Evolutionary conservation across 2,113 vertebrate genomes (phyloP).

Genomic region (Larimichthys polyactis): DNA sequence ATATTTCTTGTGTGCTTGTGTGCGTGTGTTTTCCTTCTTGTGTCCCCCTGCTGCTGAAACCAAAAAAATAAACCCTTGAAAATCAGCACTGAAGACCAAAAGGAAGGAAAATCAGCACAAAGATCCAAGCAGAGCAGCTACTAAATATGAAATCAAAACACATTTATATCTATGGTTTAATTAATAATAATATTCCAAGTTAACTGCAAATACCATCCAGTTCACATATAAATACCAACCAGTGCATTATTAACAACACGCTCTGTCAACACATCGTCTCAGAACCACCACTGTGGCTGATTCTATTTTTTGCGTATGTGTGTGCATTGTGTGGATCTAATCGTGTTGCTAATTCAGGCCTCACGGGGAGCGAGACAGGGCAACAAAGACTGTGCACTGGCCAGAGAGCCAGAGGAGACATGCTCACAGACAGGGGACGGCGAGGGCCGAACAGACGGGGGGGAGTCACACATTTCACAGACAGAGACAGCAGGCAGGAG

Average conservation of each 20-base stretch:
- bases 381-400: slow-evolving; percentile 52
- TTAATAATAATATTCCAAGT: background rate
- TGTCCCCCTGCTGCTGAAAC: background rate
- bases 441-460: slow-evolving; percentile 51
- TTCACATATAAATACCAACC: slow-evolving; percentile 1
- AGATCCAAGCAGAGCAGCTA: background rate
- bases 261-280: slow-evolving; percentile 6
- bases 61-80: background rate
- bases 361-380: slow-evolving; percentile 43
- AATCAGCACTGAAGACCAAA: too few species aligned
- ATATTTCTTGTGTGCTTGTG: background rate
- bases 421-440: slow-evolving; percentile 43
- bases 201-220: slow-evolving; percentile 22
- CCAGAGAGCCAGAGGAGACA: slow-evolving; percentile 58
- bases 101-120: background rate
- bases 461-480: slow-evolving; percentile 63
- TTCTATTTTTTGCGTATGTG: slow-evolving; percentile 8
- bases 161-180: background rate
- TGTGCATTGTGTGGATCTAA: slow-evolving; percentile 35
- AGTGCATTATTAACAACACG: background rate
- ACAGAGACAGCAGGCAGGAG: slow-evolving; percentile 67
- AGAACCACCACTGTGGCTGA: background rate
- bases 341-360: slow-evolving; percentile 46
- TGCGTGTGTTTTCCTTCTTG: background rate
- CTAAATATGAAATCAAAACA: background rate